Conservation (phyloP, 2,888 invertebrate genomes). For the Eutolmus rufibarbis region DNA sequence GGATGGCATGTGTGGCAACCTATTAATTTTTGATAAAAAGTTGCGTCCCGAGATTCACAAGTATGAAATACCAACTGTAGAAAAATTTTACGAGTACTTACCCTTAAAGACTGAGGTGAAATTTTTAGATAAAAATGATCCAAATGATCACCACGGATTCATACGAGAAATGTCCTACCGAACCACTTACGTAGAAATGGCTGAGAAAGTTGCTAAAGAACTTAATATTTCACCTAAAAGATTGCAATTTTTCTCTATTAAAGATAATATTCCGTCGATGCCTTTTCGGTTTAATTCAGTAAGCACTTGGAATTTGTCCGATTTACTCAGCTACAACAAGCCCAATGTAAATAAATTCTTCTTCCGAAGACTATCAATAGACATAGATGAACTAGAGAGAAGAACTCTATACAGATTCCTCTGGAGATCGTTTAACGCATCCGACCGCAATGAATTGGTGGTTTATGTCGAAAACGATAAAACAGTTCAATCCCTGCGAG, state of each 20-base stretch:
- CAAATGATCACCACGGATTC: conserved; percentile 85
- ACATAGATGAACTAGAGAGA: conserved; percentile 96
- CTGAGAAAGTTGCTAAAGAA: conserved; percentile 88
- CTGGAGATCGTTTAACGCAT: background rate
- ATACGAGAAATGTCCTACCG: conserved; percentile 91
- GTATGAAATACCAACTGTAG: conserved; percentile 78
- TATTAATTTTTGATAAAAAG: conserved; percentile 91
- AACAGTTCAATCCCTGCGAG: conserved; percentile 85
- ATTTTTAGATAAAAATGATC: conserved; percentile 93
- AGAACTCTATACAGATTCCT: conserved; percentile 87
- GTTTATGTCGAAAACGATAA: conserved; percentile 93
- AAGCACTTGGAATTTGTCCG: conserved; percentile 80
- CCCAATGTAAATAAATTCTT: conserved; percentile 93
- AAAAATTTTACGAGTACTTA: conserved; percentile 91
- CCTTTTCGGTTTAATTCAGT: background rate
- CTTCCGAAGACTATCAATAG: conserved; percentile 95
- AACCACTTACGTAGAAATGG: conserved; percentile 95
- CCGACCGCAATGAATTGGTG: background rate
- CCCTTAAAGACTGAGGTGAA: conserved; percentile 91
- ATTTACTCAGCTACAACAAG: conserved; percentile 85
- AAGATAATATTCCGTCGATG: background rate
- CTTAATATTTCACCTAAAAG: conserved; percentile 92
- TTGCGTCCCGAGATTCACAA: conserved; percentile 65
- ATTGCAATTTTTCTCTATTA: conserved; percentile 74
- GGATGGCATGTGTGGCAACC: conserved; percentile 70